A percentile compares a stretch with the other conserved stretches of the same genome.
Conservation (phyloP, 2,888 invertebrate genomes). For the Notodonta ziczac region DNA sequence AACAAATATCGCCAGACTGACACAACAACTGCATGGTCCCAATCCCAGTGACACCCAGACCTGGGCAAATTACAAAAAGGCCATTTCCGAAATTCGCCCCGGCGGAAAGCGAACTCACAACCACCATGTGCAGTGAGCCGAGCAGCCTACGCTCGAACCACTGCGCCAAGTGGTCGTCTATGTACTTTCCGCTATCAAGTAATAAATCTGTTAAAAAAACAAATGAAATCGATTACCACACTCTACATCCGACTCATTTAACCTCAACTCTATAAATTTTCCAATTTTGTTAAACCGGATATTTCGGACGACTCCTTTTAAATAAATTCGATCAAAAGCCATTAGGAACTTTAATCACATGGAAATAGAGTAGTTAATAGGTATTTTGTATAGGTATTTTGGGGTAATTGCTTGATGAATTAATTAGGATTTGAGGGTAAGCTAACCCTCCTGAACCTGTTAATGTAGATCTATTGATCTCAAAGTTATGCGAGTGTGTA, state of each 20-base stretch:
- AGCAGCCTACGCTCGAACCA: too few species aligned
- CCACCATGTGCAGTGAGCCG: too few species aligned
- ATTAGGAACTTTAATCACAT: neutral
- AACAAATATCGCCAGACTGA: too few species aligned
- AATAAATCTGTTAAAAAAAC: constrained; percentile 2
- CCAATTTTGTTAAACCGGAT: constrained; percentile 13
- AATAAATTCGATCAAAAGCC: neutral
- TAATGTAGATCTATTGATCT: too few species aligned
- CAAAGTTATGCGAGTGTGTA: too few species aligned
- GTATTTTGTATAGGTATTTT: neutral
- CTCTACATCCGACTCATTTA: constrained; percentile 18
- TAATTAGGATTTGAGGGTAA: constrained; percentile 25
- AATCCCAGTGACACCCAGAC: too few species aligned
- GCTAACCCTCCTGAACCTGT: too few species aligned
- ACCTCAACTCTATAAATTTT: constrained; percentile 15
- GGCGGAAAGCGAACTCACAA: too few species aligned
- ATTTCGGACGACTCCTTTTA: constrained; percentile 8
- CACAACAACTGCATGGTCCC: too few species aligned
- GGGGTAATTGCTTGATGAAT: constrained; percentile 16
- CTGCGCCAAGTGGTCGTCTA: too few species aligned
- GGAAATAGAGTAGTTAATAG: neutral
- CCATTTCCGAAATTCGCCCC: too few species aligned
- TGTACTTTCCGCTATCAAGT: neutral
- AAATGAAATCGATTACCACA: constrained; percentile 11
- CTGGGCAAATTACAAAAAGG: too few species aligned